Percentiles rank a stretch among this genome's conserved stretches.
Conservation (phyloP, 2,113 vertebrate species). For the Protomyctophum bolini region DNA sequence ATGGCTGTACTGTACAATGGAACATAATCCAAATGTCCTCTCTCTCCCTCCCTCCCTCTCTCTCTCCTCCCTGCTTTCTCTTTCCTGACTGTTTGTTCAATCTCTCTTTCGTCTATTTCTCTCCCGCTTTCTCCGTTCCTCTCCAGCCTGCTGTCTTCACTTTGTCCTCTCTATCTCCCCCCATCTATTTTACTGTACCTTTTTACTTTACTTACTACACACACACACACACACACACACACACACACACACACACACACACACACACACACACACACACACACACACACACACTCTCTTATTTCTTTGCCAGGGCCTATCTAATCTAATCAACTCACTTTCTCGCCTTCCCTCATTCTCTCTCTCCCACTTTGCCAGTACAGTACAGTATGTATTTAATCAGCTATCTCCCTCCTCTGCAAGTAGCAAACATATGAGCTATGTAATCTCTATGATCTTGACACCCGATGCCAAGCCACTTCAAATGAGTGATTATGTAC, state of each 20-base stretch:
- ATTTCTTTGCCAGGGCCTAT: neutral
- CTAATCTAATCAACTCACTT: neutral
- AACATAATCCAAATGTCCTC: neutral
- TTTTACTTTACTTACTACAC: too few relatives aligned
- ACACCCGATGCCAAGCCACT: neutral
- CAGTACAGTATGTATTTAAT: neutral
- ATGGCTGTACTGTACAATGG: conserved; percentile 1
- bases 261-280: too few relatives aligned
- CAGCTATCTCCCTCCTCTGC: neutral
- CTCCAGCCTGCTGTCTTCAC: too few relatives aligned
- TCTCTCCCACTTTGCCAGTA: neutral
- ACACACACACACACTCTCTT: too few relatives aligned
- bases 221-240: too few relatives aligned
- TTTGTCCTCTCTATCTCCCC: too few relatives aligned
- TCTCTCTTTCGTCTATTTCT: too few relatives aligned
- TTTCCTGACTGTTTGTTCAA: neutral
- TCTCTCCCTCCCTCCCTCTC: neutral
- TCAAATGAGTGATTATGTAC: neutral
- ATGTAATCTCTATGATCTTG: neutral
- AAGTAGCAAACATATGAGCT: neutral
- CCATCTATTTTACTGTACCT: too few relatives aligned
- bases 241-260: too few relatives aligned
- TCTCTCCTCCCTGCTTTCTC: neutral
- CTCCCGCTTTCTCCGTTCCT: too few relatives aligned
- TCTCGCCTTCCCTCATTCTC: conserved; percentile 1